A percentile compares a stretch with the other conserved stretches of the same genome.
These are phyloP conservation scores for Siniperca obscura DNA, from an alignment of 2,797 vertebrate genomes.

Conservation along the genomic window DNA sequence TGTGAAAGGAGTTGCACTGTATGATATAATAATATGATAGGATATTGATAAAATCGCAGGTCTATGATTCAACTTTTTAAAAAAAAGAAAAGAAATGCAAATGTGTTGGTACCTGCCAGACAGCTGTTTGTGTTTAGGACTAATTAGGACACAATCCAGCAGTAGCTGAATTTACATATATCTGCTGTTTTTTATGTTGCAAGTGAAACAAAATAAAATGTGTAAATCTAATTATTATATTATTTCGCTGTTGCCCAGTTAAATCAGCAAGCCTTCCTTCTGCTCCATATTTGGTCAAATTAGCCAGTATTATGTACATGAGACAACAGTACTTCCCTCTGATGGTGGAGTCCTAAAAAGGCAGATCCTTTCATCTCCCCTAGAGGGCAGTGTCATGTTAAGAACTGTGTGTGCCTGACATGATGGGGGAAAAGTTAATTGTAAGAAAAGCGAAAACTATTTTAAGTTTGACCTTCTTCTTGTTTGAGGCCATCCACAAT, in stretches of 20 bases:
- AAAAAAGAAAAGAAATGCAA: not conserved
- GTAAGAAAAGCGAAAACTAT: constrained; percentile 6
- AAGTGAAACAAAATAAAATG: not conserved
- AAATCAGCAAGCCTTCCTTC: not conserved
- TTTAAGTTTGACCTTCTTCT: not conserved
- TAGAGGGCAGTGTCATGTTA: constrained; percentile 66
- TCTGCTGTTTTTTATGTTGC: not conserved
- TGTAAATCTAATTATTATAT: not conserved
- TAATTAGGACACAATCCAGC: not conserved
- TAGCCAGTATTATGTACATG: not conserved
- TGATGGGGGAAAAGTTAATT: not conserved
- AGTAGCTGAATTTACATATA: not conserved
- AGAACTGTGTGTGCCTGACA: constrained; percentile 20
- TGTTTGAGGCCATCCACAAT: constrained; percentile 13
- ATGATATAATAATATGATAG: not conserved
- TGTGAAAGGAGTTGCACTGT: not conserved
- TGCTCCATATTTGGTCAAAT: constrained; percentile 28
- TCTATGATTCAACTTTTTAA: not conserved
- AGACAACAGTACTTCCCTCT: constrained; percentile 3
- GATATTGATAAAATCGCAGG: not conserved
- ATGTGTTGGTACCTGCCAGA: not conserved
- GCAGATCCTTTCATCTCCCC: constrained; percentile 60
- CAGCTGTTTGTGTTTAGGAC: not conserved
- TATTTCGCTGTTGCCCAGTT: not conserved
- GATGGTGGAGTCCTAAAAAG: not conserved